Conservation (phyloP, 2,888 invertebrate genomes). For the Maniola hyperantus region DNA sequence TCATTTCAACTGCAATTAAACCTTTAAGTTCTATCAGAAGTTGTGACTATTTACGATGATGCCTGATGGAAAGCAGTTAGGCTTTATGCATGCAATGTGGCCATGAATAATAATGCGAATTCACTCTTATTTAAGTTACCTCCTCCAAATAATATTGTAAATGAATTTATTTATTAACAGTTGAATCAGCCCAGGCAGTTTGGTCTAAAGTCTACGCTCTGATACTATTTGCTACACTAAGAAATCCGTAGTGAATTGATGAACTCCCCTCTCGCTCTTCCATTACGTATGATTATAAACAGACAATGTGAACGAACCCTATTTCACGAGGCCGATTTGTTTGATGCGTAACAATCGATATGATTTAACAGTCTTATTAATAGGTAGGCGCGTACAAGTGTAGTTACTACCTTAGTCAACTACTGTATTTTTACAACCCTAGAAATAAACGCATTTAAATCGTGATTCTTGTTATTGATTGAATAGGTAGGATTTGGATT, state of each 20-base stretch:
- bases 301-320: constrained; percentile 29
- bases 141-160: no score
- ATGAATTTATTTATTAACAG: no score
- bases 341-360: constrained; percentile 24
- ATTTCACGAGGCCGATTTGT: constrained; percentile 22
- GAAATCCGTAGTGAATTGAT: constrained; percentile 34
- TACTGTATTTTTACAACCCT: not conserved
- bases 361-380: constrained; percentile 18
- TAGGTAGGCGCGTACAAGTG: not conserved
- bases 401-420: not conserved
- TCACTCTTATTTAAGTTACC: no score
- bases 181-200: not conserved
- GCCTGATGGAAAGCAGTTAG: no score
- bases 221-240: constrained; percentile 22
- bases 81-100: no score
- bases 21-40: no score
- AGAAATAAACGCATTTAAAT: no score
- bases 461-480: no score
- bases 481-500: no score
- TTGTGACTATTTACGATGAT: no score
- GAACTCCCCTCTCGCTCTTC: constrained; percentile 25
- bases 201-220: constrained; percentile 17
- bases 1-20: no score
- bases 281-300: constrained; percentile 33
- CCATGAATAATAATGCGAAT: no score